A percentile compares a stretch with the other conserved stretches of the same genome.
These are phyloP conservation scores for Caenorhabditis brenneri DNA, from an alignment of 1,140 invertebrate genomes.

Conservation along the genomic window DNA sequence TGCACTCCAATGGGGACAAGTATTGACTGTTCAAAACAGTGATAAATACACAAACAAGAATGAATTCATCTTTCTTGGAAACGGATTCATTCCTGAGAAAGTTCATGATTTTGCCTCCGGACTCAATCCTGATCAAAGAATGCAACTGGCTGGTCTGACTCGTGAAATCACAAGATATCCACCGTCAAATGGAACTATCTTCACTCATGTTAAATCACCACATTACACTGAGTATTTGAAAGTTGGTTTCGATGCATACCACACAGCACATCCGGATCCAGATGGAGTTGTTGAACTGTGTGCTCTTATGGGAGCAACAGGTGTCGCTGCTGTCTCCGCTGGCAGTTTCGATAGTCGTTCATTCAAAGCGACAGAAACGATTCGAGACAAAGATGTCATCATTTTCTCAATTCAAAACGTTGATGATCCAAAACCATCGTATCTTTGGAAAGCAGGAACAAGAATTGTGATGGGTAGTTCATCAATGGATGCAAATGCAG, in stretches of 20 bases:
- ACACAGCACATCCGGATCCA: not conserved
- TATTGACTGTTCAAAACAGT: not conserved
- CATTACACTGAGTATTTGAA: not conserved
- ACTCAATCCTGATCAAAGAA: not conserved
- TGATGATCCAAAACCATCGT: not conserved
- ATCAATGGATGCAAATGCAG: not conserved
- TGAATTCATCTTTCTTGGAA: not conserved
- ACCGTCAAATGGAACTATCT: not conserved
- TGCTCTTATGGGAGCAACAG: not conserved
- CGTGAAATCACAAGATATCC: not conserved
- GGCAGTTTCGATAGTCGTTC: not conserved
- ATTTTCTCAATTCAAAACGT: not conserved
- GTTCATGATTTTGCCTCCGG: not conserved
- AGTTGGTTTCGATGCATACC: no score
- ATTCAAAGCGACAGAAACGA: not conserved
- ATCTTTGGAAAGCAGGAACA: not conserved
- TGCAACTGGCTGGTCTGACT: not conserved
- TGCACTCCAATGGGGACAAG: not conserved
- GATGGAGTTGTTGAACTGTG: not conserved
- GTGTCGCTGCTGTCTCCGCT: not conserved
- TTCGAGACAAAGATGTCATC: not conserved
- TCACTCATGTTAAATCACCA: not conserved
- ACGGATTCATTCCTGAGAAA: not conserved
- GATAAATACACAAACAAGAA: not conserved
- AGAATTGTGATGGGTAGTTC: not conserved